Evolutionary conservation across 2,888 invertebrate genomes (phyloP).

Genomic region (Serripes groenlandicus): DNA sequence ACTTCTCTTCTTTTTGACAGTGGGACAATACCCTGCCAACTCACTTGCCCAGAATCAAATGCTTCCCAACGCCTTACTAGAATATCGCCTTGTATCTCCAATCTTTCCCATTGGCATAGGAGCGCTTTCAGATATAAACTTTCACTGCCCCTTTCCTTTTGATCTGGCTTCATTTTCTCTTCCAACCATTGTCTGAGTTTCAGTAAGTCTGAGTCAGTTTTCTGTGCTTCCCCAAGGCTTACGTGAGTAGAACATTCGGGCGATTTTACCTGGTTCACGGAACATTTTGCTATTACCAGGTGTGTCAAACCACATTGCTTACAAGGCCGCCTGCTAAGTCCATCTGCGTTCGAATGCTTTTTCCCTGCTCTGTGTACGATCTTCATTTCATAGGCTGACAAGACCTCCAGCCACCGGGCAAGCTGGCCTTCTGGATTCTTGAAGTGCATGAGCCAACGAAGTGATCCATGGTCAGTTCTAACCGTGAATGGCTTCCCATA

Average conservation of each 20-base stretch:
- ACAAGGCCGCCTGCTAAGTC: conserved; percentile 29
- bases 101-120: conserved; percentile 12
- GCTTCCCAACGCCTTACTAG: conserved; percentile 17
- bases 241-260: background rate
- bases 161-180: background rate
- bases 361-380: conserved; percentile 27
- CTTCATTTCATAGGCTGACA: conserved; percentile 19
- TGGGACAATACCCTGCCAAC: conserved; percentile 23
- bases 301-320: conserved; percentile 25
- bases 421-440: conserved; percentile 44
- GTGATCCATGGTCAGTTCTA: conserved; percentile 40
- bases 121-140: conserved; percentile 10
- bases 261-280: background rate
- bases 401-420: conserved; percentile 30
- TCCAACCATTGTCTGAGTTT: conserved; percentile 8
- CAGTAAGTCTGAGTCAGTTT: background rate
- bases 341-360: conserved; percentile 31
- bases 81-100: conserved; percentile 1
- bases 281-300: background rate
- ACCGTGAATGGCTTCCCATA: conserved; percentile 24
- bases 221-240: background rate
- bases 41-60: background rate
- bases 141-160: background rate
- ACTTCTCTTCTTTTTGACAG: conserved; percentile 10
- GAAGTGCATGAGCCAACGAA: conserved; percentile 31